These are phyloP conservation scores for Lepus oiostolus DNA, from an alignment of 2,797 vertebrate species.

Conservation along the genomic window DNA sequence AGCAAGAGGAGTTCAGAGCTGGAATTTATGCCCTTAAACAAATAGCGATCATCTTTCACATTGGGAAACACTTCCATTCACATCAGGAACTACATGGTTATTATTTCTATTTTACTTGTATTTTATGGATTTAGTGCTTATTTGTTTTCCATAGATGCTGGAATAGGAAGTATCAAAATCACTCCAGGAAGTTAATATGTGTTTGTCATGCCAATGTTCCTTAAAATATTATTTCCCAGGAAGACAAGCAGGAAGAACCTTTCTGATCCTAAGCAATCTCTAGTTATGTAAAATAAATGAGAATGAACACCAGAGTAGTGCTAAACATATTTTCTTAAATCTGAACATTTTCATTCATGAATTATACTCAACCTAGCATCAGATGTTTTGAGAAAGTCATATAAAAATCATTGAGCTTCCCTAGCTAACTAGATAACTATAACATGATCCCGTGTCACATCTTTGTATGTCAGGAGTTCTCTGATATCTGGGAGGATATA, in stretches of 20 bases:
- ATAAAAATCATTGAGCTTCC: not conserved
- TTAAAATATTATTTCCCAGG: not conserved
- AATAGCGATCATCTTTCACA: not conserved
- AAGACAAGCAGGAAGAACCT: not conserved
- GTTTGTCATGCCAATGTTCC: not conserved
- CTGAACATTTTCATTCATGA: not conserved
- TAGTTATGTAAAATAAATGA: not conserved
- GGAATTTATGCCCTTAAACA: not conserved
- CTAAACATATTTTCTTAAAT: not conserved
- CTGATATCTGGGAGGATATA: not conserved
- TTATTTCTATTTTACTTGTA: not conserved
- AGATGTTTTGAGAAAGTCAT: not conserved
- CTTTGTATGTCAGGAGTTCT: not conserved
- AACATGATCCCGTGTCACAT: not conserved
- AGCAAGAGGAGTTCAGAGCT: not conserved
- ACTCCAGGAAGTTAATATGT: not conserved
- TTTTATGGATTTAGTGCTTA: not conserved
- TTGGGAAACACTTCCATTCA: not conserved
- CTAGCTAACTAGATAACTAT: too few species aligned
- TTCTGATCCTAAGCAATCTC: not conserved
- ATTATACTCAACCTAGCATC: not conserved
- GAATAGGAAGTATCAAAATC: not conserved
- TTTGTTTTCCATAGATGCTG: not conserved
- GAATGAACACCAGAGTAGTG: not conserved
- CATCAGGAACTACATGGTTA: not conserved